These are phyloP conservation scores for Plestiodon gilberti DNA, from an alignment of 2,113 vertebrate species.

Conservation along the genomic window DNA sequence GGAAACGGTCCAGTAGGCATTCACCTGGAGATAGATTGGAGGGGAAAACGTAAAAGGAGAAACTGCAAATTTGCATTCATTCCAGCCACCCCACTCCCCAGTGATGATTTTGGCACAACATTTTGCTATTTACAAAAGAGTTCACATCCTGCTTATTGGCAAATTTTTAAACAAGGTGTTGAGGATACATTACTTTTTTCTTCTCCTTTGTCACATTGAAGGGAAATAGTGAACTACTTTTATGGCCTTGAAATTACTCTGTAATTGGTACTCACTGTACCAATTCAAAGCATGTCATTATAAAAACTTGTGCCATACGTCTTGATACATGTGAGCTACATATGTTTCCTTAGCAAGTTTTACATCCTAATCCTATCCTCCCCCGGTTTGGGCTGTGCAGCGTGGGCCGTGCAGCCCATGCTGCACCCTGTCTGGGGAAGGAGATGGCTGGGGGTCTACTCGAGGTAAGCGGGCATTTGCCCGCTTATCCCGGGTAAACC, in stretches of 20 bases:
- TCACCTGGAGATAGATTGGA: background rate
- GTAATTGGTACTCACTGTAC: background rate
- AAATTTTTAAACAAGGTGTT: background rate
- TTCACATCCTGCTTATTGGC: background rate
- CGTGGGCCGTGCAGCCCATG: no score
- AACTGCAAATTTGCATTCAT: background rate
- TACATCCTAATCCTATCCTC: no score
- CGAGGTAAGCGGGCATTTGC: no score
- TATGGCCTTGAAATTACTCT: background rate
- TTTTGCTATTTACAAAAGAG: background rate
- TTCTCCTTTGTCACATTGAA: background rate
- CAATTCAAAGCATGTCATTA: background rate
- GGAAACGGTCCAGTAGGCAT: conserved; percentile 14
- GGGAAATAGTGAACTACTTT: background rate
- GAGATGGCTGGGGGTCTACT: no score
- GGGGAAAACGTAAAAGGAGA: background rate
- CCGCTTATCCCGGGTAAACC: no score
- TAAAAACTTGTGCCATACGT: background rate
- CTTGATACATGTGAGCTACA: no score
- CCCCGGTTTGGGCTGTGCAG: no score
- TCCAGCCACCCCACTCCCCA: background rate
- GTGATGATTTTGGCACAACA: background rate
- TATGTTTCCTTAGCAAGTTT: no score
- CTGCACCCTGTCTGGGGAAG: no score
- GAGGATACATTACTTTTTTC: background rate